Base-by-base conservation (phyloP, 2,888 invertebrate species). In the Drosophila putrida region DNA sequence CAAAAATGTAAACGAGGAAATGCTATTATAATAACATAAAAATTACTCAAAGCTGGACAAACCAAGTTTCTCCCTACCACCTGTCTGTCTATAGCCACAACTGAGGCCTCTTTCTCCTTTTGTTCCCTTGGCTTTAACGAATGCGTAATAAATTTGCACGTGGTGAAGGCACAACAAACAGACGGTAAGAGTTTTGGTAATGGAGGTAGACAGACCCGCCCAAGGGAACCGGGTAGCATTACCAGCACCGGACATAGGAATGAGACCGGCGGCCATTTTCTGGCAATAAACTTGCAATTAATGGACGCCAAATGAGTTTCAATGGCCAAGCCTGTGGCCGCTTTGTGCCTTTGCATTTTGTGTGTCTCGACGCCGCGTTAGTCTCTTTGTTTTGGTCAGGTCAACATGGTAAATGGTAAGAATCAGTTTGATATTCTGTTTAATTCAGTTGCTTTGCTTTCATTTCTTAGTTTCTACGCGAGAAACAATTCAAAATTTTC, bases 271-370 rank as follows among this genome's bases (percentile, higher is more conserved):
- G 10, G 38, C 44, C 78, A 77, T 70, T 81, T 82, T 82, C 74
- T 71, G 82, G 74, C 88, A 71, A 84, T 82, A 87, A 84, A 89
- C 67, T 87, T 69, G 59, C 82, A 71, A 76, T 79, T 84, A 84
- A 89, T 77, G 85, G 61, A 57, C 66, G 38, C 63, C 69, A 69
- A 83, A 78, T 80, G 73, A 73, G 79, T 72, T 82, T 73, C 51
- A 63, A 67, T 80, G 78, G 66, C 44, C 54, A 27, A 61, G 61
- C 41, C 57, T 55, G 64, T 43, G 80, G 64, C 53, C 59, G 66
- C 65, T 63, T 75, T 78, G 60, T 60, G 51, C 20, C 25, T 51
- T 41, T 43, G 59, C 60, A 54, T 49, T 67, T 71, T 67, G 75
- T 70, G 57, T 55, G 47, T 44, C 49, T 51, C 67, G 65, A 64